Conservation (phyloP, 2,797 vertebrate species). For the Heliangelus exortis region DNA sequence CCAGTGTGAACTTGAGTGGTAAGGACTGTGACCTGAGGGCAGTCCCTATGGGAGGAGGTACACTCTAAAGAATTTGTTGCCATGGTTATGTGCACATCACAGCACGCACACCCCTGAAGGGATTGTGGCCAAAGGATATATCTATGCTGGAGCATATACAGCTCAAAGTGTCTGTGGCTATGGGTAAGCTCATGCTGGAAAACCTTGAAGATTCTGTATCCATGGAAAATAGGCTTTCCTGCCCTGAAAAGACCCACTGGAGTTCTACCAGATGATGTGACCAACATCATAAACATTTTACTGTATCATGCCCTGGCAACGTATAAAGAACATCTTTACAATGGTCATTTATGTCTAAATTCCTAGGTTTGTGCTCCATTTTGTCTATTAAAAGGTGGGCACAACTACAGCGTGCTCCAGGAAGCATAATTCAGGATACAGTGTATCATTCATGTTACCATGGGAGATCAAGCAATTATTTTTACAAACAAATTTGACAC, state of each 20-base stretch:
- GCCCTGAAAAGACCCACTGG: neutral
- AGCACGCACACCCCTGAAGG: neutral
- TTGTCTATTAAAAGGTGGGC: neutral
- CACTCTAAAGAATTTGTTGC: neutral
- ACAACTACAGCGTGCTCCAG: neutral
- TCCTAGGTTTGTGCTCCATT: neutral
- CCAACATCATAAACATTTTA: neutral
- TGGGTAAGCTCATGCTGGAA: neutral
- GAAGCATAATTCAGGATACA: neutral
- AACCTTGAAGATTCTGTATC: fast-evolving
- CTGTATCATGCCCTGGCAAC: neutral
- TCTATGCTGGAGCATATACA: fast-evolving
- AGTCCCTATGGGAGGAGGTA: neutral
- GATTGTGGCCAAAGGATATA: neutral
- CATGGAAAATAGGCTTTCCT: neutral
- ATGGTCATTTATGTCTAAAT: neutral
- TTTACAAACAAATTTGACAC: neutral
- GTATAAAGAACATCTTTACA: neutral
- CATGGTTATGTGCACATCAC: neutral
- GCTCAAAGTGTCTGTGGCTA: neutral
- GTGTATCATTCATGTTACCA: neutral
- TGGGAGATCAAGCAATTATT: neutral
- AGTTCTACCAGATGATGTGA: neutral
- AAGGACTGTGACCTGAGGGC: neutral
- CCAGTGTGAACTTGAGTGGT: neutral